Percentiles rank a stretch among this genome's conserved stretches.
These are phyloP conservation scores for Liolophura sinensis DNA, from an alignment of 1,140 invertebrate genomes.

Conservation along the genomic window DNA sequence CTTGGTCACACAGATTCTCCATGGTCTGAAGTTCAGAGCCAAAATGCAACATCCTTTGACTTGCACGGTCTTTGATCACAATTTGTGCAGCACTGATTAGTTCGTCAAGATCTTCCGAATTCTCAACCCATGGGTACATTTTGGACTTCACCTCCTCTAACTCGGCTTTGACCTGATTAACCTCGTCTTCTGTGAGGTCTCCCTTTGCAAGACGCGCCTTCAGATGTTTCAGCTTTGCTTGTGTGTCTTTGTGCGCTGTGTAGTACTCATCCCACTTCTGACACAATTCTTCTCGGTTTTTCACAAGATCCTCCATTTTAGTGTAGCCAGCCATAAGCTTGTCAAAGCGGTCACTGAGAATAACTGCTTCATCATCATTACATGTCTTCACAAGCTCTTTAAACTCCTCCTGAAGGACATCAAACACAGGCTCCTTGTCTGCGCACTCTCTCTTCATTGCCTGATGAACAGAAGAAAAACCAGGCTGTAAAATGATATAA, in stretches of 20 bases:
- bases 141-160: conserved; percentile 37
- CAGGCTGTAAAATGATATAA: not conserved
- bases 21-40: conserved; percentile 45
- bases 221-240: conserved; percentile 76
- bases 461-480: conserved; percentile 28
- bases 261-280: conserved; percentile 84
- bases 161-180: conserved; percentile 39
- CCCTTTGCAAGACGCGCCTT: conserved; percentile 76
- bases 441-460: conserved; percentile 45
- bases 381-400: conserved; percentile 74
- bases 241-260: conserved; percentile 77
- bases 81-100: conserved; percentile 43
- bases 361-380: conserved; percentile 71
- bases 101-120: conserved; percentile 41
- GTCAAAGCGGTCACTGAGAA: conserved; percentile 75
- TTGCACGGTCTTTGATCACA: conserved; percentile 49
- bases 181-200: conserved; percentile 64
- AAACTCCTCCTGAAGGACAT: conserved; percentile 70
- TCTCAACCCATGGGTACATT: conserved; percentile 39
- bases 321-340: conserved; percentile 76
- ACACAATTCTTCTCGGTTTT: conserved; percentile 75
- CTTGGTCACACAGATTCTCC: conserved; percentile 37
- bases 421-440: conserved; percentile 44
- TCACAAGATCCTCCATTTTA: conserved; percentile 59
- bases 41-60: conserved; percentile 48